phyloP scores from a whole-genome alignment of 2,113 vertebrate genomes.

The Panthera tigris region DNA sequence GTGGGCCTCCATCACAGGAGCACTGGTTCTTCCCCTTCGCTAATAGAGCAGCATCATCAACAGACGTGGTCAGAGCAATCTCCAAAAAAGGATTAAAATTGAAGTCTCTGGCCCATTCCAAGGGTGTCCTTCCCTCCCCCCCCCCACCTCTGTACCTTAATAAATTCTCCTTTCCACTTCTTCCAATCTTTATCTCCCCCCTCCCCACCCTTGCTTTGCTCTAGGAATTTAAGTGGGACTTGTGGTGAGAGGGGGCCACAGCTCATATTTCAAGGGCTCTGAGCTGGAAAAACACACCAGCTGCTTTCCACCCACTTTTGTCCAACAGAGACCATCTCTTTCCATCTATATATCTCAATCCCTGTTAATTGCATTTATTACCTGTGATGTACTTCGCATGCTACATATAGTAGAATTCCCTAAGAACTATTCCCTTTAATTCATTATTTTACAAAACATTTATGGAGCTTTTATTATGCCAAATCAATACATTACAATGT shows the following conservation, averaged over 20 bases:
- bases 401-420: not conserved
- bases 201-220: not conserved
- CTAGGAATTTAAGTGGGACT: not conserved
- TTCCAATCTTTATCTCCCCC: not conserved
- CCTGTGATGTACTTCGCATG: not conserved
- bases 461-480: not conserved
- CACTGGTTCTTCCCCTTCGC: not conserved
- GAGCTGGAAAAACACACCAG: not conserved
- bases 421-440: not conserved
- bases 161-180: not conserved
- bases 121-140: not conserved
- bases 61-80: not conserved
- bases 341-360: not conserved
- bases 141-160: not conserved
- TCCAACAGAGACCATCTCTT: not conserved
- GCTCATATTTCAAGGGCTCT: slow-evolving; percentile 16
- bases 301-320: not conserved
- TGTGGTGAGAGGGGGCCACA: not conserved
- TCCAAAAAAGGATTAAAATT: not conserved
- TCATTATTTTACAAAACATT: slow-evolving; percentile 16
- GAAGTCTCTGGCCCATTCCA: not conserved
- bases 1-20: slow-evolving; percentile 63
- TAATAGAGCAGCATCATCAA: not conserved
- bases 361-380: not conserved
- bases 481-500: not conserved